Evolutionary conservation across 1,140 invertebrate genomes (phyloP).

Genomic region (Eufriesea mexicana): DNA sequence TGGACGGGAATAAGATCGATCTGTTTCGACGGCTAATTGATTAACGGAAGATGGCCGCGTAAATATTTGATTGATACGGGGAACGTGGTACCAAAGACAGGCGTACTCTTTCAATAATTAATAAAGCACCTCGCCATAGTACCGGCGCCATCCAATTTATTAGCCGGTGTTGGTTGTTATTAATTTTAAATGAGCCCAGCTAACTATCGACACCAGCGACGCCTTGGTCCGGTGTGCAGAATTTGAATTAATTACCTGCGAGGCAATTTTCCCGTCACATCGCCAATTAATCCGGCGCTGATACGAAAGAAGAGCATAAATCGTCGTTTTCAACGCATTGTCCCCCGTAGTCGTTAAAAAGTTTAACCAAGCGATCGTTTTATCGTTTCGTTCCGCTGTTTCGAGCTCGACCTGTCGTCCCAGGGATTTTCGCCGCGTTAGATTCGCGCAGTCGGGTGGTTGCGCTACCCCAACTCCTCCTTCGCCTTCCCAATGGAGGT

Average conservation of each 20-base stretch:
- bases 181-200: slow-evolving; percentile 30
- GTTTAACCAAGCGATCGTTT: neutral
- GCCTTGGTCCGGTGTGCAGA: neutral
- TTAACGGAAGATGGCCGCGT: neutral
- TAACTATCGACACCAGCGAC: neutral
- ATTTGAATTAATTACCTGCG: slow-evolving; percentile 19
- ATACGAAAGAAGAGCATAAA: neutral
- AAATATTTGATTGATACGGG: slow-evolving; percentile 19
- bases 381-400: neutral
- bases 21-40: neutral
- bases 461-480: neutral
- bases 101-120: slow-evolving; percentile 4
- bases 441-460: neutral
- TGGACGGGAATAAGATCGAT: neutral
- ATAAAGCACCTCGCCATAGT: neutral
- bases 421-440: neutral
- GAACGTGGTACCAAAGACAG: neutral
- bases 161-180: neutral
- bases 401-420: neutral
- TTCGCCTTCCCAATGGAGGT: neutral
- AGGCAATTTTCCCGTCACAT: neutral
- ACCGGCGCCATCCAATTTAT: neutral
- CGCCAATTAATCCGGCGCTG: neutral
- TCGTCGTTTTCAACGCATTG: neutral
- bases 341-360: neutral